Conservation (phyloP, 2,797 vertebrate species). For the Hypotaenidia okinawae region DNA sequence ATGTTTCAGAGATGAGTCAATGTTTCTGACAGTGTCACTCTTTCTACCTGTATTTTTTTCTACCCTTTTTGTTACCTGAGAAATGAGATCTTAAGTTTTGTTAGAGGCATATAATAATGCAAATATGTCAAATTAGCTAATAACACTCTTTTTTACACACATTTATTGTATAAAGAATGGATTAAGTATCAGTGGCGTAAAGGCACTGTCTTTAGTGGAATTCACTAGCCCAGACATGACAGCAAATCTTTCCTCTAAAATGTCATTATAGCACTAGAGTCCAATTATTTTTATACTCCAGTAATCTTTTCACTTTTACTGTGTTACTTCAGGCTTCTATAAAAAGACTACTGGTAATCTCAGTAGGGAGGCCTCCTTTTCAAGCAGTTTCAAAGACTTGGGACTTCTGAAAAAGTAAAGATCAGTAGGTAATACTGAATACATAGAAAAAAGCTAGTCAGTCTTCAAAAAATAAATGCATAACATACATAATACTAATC, state of each 20-base stretch:
- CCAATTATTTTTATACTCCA: constrained; percentile 60
- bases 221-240: neutral
- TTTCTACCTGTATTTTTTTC: neutral
- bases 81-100: neutral
- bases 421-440: neutral
- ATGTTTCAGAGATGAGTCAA: neutral
- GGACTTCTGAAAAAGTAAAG: constrained; percentile 21
- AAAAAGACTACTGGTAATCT: constrained; percentile 58
- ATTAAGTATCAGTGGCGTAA: neutral
- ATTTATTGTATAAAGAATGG: neutral
- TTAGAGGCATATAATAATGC: neutral
- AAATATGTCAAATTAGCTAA: neutral
- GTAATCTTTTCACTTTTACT: constrained; percentile 60
- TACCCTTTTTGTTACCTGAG: neutral
- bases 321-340: constrained; percentile 25
- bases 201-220: constrained; percentile 30
- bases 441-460: neutral
- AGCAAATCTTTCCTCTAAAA: constrained; percentile 37
- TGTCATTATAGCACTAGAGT: constrained; percentile 16
- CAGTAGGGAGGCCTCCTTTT: constrained; percentile 2
- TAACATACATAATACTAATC: neutral
- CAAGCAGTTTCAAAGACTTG: constrained; percentile 38
- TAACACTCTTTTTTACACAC: neutral
- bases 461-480: neutral
- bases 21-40: neutral